Percentiles rank a stretch among this genome's conserved stretches.
Evolutionary conservation across 1,140 invertebrate genomes (phyloP).

Genomic region (Lepidurus apus): DNA sequence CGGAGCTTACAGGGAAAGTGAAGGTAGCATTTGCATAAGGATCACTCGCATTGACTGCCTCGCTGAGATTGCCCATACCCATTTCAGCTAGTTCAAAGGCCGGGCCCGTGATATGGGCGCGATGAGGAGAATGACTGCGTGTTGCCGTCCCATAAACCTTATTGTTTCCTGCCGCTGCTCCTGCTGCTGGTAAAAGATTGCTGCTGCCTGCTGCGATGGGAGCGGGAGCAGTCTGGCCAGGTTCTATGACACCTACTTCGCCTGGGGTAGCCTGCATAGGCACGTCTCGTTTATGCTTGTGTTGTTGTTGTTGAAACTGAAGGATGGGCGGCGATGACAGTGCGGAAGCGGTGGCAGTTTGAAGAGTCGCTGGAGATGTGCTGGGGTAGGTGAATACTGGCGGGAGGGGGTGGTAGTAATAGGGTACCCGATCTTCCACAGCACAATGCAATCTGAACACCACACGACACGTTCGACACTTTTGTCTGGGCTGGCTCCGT

Average conservation of each 20-base stretch:
- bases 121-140: neutral
- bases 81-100: neutral
- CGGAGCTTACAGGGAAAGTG: neutral
- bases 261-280: neutral
- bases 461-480: neutral
- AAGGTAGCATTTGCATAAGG: conserved; percentile 10
- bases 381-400: too few relatives aligned
- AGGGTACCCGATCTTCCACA: too few relatives aligned
- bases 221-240: too few relatives aligned
- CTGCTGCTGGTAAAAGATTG: conserved; percentile 13
- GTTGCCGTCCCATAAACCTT: neutral
- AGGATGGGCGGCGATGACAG: neutral
- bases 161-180: neutral
- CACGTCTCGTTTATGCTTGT: neutral
- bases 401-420: too few relatives aligned
- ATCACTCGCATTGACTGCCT: neutral
- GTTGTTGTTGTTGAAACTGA: neutral
- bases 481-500: neutral
- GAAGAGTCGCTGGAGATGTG: neutral
- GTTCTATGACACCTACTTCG: neutral
- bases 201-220: neutral
- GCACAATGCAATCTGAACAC: neutral
- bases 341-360: neutral
- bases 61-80: conserved; percentile 6
- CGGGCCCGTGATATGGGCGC: conserved; percentile 4